Evolutionary conservation across 2,113 vertebrate genomes (phyloP).

Genomic region (Paradoxurus hermaphroditus): DNA sequence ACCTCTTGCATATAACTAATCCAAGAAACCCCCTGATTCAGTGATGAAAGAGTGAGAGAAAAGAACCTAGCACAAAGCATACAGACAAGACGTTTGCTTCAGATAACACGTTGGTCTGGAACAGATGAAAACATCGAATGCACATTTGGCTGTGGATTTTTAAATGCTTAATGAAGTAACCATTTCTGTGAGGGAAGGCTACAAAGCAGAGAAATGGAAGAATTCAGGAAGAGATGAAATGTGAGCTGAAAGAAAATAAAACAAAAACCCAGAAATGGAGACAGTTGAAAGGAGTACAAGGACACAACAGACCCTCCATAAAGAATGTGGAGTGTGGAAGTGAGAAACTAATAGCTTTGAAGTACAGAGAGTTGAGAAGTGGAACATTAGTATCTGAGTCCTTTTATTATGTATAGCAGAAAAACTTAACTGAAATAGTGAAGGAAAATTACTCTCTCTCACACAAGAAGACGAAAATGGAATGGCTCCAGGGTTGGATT

Average conservation of each 20-base stretch:
- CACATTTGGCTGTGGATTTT: neutral
- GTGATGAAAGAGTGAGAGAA: neutral
- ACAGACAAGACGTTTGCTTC: too few relatives aligned
- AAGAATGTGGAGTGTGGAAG: neutral
- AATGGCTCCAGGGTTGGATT: neutral
- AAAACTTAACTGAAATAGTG: neutral
- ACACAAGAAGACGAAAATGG: neutral
- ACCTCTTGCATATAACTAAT: neutral
- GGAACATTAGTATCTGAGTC: neutral
- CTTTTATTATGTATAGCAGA: neutral
- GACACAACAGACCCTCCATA: neutral
- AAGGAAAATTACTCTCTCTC: neutral
- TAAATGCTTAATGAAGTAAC: constrained; percentile 1
- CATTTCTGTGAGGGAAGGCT: neutral
- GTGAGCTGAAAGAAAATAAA: constrained; percentile 10
- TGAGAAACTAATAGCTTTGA: neutral
- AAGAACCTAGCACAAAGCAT: neutral
- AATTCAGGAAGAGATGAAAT: neutral
- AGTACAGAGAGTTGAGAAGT: neutral
- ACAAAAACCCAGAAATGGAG: neutral
- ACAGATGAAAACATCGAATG: constrained; percentile 11
- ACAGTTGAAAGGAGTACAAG: neutral
- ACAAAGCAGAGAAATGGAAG: constrained; percentile 8
- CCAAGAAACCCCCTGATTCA: neutral
- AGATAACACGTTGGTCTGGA: neutral